Evolutionary conservation across 2,888 invertebrate species (phyloP), one percentile per base, ranked within the genome.

Genomic region (Alentia gelatinosa): DNA sequence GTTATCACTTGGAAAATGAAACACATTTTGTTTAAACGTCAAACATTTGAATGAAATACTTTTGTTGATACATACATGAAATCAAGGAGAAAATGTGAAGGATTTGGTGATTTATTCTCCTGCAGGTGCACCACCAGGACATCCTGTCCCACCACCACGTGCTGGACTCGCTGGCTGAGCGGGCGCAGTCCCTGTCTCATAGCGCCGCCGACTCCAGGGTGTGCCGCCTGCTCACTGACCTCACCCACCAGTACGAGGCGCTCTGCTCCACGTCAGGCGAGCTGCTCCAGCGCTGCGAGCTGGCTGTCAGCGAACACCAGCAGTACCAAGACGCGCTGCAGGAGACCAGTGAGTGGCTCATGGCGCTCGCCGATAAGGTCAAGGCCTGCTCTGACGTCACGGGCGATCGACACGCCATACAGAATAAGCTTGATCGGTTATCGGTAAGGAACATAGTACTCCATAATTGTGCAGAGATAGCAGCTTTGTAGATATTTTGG

Each of bases 351-450:
- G 97, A 98, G 94, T 98, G 98, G 96, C 98, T 98, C 94, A 98
- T 98, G 95, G 98, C 98, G 94, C 97, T 98, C 39, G 98, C 98
- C 98, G 98, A 99, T 95, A 97, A 98, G 93, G 96, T 99, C 9
- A 97, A 98, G 84, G 97, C 97, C 91, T 97, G 98, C 93, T 98
- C 96, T 93, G 98, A 99, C 96, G 98, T 97, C 93, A 97, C 98
- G 56, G 99, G 99, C 7, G 98, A 98, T 94, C 98, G 98, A 95
- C 97, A 98, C 63, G 97, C 97, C 0, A 96, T 99, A 23, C 98
- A 98, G 95, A 97, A 97, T 74, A 97, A 98, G 94, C 96, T 98
- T 26, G 97, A 97, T 74, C 98, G 98, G 96, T 97, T 99, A 63
- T 97, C 96, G 95, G 96, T 90, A 39, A 84, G 90, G n/a, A n/a